Evolutionary conservation across 2,888 invertebrate species (phyloP), one percentile per base, ranked within the genome.

Genomic region (Blera fallax): DNA sequence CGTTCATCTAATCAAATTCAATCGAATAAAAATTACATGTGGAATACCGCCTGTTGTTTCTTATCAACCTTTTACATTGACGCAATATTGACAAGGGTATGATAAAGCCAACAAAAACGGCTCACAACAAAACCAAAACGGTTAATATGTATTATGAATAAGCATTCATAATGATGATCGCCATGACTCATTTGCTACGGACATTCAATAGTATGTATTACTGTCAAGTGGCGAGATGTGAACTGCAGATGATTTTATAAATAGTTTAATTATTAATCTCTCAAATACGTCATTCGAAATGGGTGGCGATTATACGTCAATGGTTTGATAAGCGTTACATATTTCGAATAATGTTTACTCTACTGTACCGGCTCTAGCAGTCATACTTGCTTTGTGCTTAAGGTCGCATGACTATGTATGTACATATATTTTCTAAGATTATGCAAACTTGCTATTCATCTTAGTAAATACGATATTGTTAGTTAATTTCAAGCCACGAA

Each of bases 221-320:
- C 4, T 24, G 5, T 24, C 29, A 32, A 64, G 54, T 43, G 29
- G 29, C 11, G 8, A 69, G 14, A 24, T 43, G 18, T 18, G 29
- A 43, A 29, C 27, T 27, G 27, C 24, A 43, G 43, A 43, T 45
- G 69, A 21, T 32, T 69, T 32, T 45, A 70, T 56, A 45, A 70
- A 29, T 43, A 70, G 43, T 60, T 50, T 16, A 2, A 34, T 72
- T 58, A 60, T 37, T 72, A 60, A 60, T 72, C 34, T 45, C 40
- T 11, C 6, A 64, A 29, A 16, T 50, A 72, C 72, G 72, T 72
- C 72, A 72, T 72, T 60, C 27, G 16, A 37, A 50, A 48, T n/a
- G 58, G 27, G 21, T 27, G 40, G 10, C 24, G 8, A 8, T 5
- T 3, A 32, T 27, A 32, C 70, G 70, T 58, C 70, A 70, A 72